Percentiles rank a stretch among this genome's conserved stretches.
phyloP scores from a whole-genome alignment of 1,140 invertebrate species.

The Drosophila nikananu region DNA sequence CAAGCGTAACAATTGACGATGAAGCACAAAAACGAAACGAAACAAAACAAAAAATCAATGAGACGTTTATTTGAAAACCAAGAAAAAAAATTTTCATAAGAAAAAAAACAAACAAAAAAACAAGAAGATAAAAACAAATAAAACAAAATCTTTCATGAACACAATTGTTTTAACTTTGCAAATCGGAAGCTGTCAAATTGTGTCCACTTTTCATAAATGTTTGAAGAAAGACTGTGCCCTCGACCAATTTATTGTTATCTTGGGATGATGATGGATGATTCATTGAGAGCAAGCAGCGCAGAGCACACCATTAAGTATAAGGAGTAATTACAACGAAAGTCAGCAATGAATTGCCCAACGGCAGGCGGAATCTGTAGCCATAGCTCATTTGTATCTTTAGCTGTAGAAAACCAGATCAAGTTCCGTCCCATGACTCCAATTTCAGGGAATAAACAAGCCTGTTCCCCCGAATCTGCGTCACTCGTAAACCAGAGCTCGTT shows the following conservation, averaged over 20 bases:
- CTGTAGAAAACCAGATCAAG: conserved; percentile 27
- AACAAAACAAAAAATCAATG: conserved; percentile 24
- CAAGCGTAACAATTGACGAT: conserved; percentile 73
- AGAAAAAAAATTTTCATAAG: conserved; percentile 71
- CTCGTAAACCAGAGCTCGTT: background rate
- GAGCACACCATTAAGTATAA: conserved; percentile 40
- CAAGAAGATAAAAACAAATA: conserved; percentile 65
- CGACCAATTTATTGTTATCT: conserved; percentile 18
- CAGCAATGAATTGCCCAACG: conserved; percentile 39
- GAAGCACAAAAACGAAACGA: conserved; percentile 58
- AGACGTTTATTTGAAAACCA: conserved; percentile 50
- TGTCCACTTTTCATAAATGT: conserved; percentile 53
- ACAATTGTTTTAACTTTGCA: conserved; percentile 66
- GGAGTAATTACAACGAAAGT: conserved; percentile 20
- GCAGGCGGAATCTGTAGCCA: conserved; percentile 12
- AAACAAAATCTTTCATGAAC: conserved; percentile 74
- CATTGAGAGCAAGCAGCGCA: conserved; percentile 72
- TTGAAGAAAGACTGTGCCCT: conserved; percentile 46
- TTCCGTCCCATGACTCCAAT: background rate
- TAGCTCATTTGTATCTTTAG: conserved; percentile 34
- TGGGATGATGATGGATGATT: conserved; percentile 69
- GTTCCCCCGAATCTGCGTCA: conserved; percentile 16
- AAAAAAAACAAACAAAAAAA: conserved; percentile 46
- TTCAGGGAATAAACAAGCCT: conserved; percentile 14
- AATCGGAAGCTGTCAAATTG: conserved; percentile 34